These are phyloP conservation scores for Puffinus mauretanicus DNA, from an alignment of 2,113 vertebrate species.

Conservation along the genomic window DNA sequence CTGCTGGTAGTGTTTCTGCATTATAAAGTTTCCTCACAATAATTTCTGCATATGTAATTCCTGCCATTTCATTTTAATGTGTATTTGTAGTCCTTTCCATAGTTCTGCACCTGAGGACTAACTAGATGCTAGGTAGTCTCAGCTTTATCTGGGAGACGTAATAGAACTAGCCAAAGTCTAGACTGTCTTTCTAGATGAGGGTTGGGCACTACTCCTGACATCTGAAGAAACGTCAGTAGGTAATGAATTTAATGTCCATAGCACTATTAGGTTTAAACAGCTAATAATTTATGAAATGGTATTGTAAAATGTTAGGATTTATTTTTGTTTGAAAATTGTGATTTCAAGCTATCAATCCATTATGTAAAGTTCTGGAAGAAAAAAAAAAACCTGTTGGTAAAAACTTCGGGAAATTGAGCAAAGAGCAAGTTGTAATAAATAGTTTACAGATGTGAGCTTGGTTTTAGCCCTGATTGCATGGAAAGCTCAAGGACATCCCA, in stretches of 20 bases:
- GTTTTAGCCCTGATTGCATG: background rate
- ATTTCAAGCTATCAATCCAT: background rate
- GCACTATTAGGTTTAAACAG: background rate
- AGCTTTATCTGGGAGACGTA: background rate
- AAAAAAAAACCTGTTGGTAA: background rate
- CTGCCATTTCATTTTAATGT: background rate
- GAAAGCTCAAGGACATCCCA: background rate
- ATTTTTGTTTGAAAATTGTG: background rate
- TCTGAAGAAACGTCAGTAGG: background rate
- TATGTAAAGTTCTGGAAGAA: background rate
- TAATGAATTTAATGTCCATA: background rate
- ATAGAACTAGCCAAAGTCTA: background rate
- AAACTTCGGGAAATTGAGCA: background rate
- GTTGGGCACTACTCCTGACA: background rate
- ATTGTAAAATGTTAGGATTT: background rate
- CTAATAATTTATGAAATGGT: background rate
- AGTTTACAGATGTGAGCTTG: background rate
- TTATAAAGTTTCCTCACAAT: background rate
- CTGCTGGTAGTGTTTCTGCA: background rate
- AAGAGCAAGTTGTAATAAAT: background rate
- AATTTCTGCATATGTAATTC: background rate
- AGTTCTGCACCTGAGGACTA: background rate
- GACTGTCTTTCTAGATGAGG: background rate
- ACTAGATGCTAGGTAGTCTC: background rate
- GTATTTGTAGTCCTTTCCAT: background rate